A percentile compares a stretch with the other conserved stretches of the same genome.
phyloP scores from a whole-genome alignment of 2,797 vertebrate genomes.

The Setipinna tenuifilis region DNA sequence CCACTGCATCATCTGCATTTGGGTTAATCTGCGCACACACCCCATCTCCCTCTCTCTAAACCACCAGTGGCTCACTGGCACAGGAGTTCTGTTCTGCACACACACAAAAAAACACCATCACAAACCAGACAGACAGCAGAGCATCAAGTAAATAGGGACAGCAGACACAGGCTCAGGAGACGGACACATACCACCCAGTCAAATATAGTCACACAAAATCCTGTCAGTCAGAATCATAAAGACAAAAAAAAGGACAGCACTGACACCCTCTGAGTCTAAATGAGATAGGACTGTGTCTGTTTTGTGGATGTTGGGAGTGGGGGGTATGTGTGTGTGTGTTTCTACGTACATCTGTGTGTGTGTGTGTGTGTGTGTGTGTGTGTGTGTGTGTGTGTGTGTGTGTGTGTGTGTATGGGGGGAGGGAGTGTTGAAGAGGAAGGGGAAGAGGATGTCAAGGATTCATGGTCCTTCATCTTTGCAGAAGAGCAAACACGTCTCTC shows the following conservation, averaged over 20 bases:
- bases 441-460: constrained; percentile 96
- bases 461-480: constrained; percentile 99
- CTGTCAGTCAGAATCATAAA: constrained; percentile 91
- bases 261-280: constrained; percentile 98
- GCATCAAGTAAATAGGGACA: constrained; percentile 47
- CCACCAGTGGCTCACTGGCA: not conserved
- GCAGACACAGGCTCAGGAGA: constrained; percentile 65
- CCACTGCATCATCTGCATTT: constrained; percentile 10
- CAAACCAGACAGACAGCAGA: constrained; percentile 50
- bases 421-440: constrained; percentile 75
- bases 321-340: constrained; percentile 3
- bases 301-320: constrained; percentile 70
- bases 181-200: constrained; percentile 58
- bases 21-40: not conserved
- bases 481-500: constrained; percentile 98
- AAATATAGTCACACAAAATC: constrained; percentile 85
- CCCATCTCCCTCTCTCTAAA: not conserved
- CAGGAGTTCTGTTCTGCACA: not conserved
- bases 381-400: constrained; percentile 73
- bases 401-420: constrained; percentile 62
- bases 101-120: not conserved
- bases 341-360: constrained; percentile 64
- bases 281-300: constrained; percentile 87
- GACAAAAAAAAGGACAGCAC: constrained; percentile 87
- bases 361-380: constrained; percentile 69